phyloP scores from a whole-genome alignment of 1,140 invertebrate genomes.

The Drosophila ambigua region DNA sequence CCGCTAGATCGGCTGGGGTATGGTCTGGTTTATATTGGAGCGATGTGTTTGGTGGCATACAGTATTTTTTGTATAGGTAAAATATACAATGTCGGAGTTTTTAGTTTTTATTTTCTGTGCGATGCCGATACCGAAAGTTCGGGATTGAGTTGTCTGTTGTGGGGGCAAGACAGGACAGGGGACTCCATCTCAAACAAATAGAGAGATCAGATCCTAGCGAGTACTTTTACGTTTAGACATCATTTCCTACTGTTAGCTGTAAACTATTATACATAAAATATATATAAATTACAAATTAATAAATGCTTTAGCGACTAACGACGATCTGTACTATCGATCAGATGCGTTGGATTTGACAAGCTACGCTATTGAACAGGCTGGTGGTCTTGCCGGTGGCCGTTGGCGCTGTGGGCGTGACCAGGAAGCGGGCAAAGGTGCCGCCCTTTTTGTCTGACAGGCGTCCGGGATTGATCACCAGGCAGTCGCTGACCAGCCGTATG shows the following conservation, averaged over 20 bases:
- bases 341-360: slow-evolving; percentile 72
- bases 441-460: slow-evolving; percentile 88
- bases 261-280: slow-evolving; percentile 73
- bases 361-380: slow-evolving; percentile 74
- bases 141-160: slow-evolving; percentile 9
- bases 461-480: slow-evolving; percentile 93
- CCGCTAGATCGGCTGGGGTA: slow-evolving; percentile 2
- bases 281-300: slow-evolving; percentile 37
- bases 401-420: slow-evolving; percentile 66
- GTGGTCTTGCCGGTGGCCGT: slow-evolving; percentile 37
- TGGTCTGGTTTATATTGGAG: slow-evolving; percentile 50
- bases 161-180: slow-evolving; percentile 2
- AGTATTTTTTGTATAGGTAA: slow-evolving; percentile 82
- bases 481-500: slow-evolving; percentile 87
- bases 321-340: slow-evolving; percentile 20
- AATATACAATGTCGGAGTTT: slow-evolving; percentile 73
- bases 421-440: slow-evolving; percentile 86
- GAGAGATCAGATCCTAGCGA: slow-evolving; percentile 58
- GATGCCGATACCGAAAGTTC: slow-evolving; percentile 61
- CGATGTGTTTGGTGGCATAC: slow-evolving; percentile 61
- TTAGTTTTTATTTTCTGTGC: slow-evolving; percentile 52
- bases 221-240: slow-evolving; percentile 76
- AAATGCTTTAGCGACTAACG: slow-evolving; percentile 74
- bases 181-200: slow-evolving; percentile 35
- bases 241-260: slow-evolving; percentile 82